A percentile compares a stretch with the other conserved stretches of the same genome.
Evolutionary conservation across 2,888 invertebrate genomes (phyloP).

Genomic region (Campoplex nolae): DNA sequence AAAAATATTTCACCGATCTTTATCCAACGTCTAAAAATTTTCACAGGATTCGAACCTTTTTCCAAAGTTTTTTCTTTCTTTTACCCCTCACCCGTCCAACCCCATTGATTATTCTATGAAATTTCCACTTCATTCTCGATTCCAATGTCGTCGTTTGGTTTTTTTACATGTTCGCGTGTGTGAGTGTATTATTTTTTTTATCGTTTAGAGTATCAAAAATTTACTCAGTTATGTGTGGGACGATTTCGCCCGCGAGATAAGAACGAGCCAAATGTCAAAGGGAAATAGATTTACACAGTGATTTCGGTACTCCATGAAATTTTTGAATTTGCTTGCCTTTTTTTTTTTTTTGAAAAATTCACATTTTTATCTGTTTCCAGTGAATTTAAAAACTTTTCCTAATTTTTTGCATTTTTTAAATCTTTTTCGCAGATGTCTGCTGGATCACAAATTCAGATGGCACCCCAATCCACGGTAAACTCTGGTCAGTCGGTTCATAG

Average conservation of each 20-base stretch:
- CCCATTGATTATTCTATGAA: background rate
- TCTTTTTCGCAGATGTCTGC: constrained; percentile 93
- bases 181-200: constrained; percentile 31
- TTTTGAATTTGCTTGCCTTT: background rate
- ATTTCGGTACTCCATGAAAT: constrained; percentile 60
- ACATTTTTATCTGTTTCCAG: background rate
- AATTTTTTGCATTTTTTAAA: constrained; percentile 7
- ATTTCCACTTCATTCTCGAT: background rate
- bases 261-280: constrained; percentile 36
- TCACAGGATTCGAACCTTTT: background rate
- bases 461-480: constrained; percentile 96
- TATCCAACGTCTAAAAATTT: constrained; percentile 28
- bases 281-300: constrained; percentile 54
- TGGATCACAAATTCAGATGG: constrained; percentile 98
- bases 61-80: background rate
- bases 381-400: background rate
- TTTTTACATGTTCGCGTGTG: constrained; percentile 12
- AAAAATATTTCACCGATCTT: constrained; percentile 51
- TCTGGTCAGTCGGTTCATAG: constrained; percentile 94
- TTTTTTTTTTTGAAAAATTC: background rate
- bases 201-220: constrained; percentile 7
- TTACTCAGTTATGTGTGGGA: constrained; percentile 25
- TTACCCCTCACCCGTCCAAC: background rate
- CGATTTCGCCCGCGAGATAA: constrained; percentile 23
- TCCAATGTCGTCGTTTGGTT: constrained; percentile 9